Conservation (phyloP, 2,888 invertebrate genomes). For the Drosophila koepferae region DNA sequence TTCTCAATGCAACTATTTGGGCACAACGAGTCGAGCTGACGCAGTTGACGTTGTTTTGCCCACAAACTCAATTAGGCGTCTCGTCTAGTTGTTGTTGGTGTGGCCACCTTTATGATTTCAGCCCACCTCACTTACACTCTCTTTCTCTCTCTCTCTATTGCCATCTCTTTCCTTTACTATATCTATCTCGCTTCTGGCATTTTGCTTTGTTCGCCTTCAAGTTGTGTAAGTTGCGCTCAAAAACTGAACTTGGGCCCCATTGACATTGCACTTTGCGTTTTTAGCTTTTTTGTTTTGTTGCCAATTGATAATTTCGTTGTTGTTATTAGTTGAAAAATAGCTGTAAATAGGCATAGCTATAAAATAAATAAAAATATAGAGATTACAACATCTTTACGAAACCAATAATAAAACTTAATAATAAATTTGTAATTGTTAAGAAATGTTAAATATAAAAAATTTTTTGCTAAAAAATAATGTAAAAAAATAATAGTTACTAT, state of each 20-base stretch:
- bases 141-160: neutral
- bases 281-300: constrained; percentile 11
- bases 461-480: too few species aligned
- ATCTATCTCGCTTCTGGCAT: neutral
- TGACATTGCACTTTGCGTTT: constrained; percentile 44
- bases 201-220: constrained; percentile 19
- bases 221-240: constrained; percentile 31
- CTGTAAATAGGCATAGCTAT: constrained; percentile 3
- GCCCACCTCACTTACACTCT: neutral
- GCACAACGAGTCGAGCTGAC: constrained; percentile 25
- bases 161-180: neutral
- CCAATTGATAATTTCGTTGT: constrained; percentile 6
- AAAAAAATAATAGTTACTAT: too few species aligned
- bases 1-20: constrained; percentile 48
- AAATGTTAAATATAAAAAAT: neutral
- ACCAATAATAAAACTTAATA: too few species aligned
- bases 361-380: neutral
- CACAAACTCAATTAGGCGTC: constrained; percentile 63
- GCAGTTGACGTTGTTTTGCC: constrained; percentile 22
- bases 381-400: too few species aligned
- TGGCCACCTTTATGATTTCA: constrained; percentile 28
- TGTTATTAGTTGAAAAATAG: neutral
- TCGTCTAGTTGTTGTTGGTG: constrained; percentile 39
- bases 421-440: too few species aligned
- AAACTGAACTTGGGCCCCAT: constrained; percentile 27